Evolutionary conservation across 2,888 invertebrate species (phyloP).

Genomic region (Morpho achilles): DNA sequence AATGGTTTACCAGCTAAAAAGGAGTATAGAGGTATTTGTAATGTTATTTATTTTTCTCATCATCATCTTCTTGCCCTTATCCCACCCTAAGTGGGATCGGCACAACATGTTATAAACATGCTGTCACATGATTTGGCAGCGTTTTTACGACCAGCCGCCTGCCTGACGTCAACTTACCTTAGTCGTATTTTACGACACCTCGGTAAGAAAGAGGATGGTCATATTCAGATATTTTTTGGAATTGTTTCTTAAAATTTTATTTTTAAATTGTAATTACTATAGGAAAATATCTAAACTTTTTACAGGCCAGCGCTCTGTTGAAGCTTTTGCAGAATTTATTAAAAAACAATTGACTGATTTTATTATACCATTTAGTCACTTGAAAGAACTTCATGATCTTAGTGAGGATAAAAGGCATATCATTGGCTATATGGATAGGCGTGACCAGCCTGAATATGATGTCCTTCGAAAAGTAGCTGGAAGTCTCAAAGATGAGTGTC

Average conservation of each 20-base stretch:
- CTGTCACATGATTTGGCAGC: too few species aligned
- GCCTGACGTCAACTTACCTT: too few species aligned
- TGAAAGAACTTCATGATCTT: conserved; percentile 85
- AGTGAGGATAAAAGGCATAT: conserved; percentile 91
- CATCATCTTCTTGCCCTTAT: too few species aligned
- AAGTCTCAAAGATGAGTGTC: conserved; percentile 96
- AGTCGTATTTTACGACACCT: too few species aligned
- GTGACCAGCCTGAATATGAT: conserved; percentile 89
- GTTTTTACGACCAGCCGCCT: too few species aligned
- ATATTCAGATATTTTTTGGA: too few species aligned
- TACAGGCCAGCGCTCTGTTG: conserved; percentile 87
- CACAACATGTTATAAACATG: too few species aligned
- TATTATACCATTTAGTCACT: conserved; percentile 85
- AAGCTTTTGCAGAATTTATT: conserved; percentile 93
- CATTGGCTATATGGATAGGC: conserved; percentile 92
- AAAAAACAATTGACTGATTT: conserved; percentile 93
- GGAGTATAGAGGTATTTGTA: conserved; percentile 87
- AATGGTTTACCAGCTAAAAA: conserved; percentile 94
- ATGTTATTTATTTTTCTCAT: neutral
- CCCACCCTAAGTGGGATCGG: too few species aligned
- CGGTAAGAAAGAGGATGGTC: too few species aligned
- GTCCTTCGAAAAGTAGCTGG: conserved; percentile 90
- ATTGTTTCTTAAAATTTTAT: too few species aligned
- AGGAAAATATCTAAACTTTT: conserved; percentile 12
- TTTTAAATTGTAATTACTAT: neutral